phyloP scores from a whole-genome alignment of 35 echinoderm and acorn worm genomes.

The Amphiura filiformis region DNA sequence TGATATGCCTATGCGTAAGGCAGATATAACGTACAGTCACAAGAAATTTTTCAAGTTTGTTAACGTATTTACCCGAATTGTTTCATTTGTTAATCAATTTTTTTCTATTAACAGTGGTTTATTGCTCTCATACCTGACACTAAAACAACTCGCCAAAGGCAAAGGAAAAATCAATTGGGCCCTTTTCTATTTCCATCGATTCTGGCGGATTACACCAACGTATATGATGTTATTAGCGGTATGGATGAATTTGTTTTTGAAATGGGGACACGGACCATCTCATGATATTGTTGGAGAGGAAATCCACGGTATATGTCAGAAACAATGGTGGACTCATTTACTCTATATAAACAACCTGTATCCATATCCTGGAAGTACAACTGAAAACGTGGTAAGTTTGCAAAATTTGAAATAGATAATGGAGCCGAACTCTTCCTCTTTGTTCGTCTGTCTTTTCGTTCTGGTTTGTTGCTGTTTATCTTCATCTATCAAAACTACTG shows the following conservation, averaged over 20 bases:
- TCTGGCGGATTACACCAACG: conserved; percentile 70
- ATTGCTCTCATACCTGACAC: conserved; percentile 62
- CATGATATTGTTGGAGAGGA: background rate
- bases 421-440: no score
- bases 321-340: conserved; percentile 93
- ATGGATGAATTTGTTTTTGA: conserved; percentile 9
- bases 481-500: no score
- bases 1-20: no score
- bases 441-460: no score
- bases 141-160: conserved; percentile 53
- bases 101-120: conserved; percentile 60
- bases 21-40: no score
- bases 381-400: background rate
- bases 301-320: conserved; percentile 15
- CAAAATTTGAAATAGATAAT: no score
- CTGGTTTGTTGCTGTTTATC: no score
- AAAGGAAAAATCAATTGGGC: conserved; percentile 76
- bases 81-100: background rate
- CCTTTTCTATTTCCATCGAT: conserved; percentile 76
- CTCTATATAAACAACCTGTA: conserved; percentile 88
- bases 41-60: background rate
- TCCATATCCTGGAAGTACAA: conserved; percentile 40
- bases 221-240: conserved; percentile 71
- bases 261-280: conserved; percentile 47
- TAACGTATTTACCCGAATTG: background rate